Evolutionary conservation across 2,888 invertebrate species (phyloP).

Genomic region (Epistrophe eligans): DNA sequence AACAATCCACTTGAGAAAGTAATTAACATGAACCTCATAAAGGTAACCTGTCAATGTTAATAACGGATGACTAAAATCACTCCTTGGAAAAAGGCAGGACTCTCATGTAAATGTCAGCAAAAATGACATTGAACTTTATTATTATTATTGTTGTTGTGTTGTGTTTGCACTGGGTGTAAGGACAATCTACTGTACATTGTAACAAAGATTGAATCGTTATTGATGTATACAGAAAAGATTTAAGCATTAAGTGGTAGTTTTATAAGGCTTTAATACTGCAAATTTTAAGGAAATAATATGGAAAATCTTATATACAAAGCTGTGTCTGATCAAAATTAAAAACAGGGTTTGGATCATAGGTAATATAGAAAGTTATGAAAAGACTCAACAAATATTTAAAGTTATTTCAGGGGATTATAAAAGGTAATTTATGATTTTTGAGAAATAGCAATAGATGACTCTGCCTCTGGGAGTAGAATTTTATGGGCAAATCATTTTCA

Average conservation of each 20-base stretch:
- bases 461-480: not conserved
- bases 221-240: constrained; percentile 7
- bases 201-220: constrained; percentile 15
- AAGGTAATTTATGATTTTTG: not conserved
- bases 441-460: not conserved
- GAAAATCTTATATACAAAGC: not conserved
- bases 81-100: constrained; percentile 25
- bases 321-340: not conserved
- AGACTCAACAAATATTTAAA: not conserved
- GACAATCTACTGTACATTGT: not conserved
- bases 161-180: not conserved
- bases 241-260: not conserved
- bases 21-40: constrained; percentile 65
- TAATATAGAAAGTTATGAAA: not conserved
- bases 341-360: not conserved
- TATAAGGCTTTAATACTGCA: not conserved
- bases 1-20: constrained; percentile 61
- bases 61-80: constrained; percentile 41
- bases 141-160: constrained; percentile 12
- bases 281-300: not conserved
- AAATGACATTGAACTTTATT: constrained; percentile 38
- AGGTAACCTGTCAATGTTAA: constrained; percentile 66
- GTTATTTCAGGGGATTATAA: not conserved
- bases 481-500: too few species aligned
- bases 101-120: constrained; percentile 22